Conservation (phyloP, 2,888 invertebrate genomes). For the Deilephila elpenor region DNA sequence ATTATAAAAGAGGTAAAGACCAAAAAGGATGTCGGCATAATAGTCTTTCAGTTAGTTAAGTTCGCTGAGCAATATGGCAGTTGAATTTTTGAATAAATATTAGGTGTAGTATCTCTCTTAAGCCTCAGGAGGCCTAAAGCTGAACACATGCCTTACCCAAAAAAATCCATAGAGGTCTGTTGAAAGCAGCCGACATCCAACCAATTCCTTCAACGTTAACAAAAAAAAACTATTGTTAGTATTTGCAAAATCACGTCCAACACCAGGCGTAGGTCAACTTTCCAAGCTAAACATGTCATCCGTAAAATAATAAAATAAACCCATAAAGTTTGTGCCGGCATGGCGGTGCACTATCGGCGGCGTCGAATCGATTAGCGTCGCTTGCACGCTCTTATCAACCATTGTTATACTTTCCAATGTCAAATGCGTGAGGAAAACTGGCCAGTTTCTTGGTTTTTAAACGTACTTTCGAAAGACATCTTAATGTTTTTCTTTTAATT, state of each 20-base stretch:
- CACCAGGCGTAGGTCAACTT: not conserved
- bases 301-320: not conserved
- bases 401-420: conserved; percentile 43
- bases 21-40: no score
- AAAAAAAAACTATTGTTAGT: not conserved
- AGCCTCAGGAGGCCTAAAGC: no score
- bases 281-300: not conserved
- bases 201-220: no score
- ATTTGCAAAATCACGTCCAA: not conserved
- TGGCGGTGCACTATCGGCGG: conserved; percentile 32
- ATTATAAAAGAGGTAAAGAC: no score
- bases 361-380: conserved; percentile 47
- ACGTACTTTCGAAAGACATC: not conserved
- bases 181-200: no score
- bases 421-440: conserved; percentile 29
- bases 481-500: no score
- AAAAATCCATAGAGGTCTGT: no score
- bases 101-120: no score
- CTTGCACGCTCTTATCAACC: conserved; percentile 46
- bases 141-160: no score
- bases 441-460: not conserved
- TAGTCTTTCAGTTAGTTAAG: no score
- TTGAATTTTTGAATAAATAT: no score
- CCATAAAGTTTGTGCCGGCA: not conserved
- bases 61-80: no score